Percentiles rank a stretch among this genome's conserved stretches.
phyloP scores from a whole-genome alignment of 2,888 invertebrate genomes.

The Unio pictorum region DNA sequence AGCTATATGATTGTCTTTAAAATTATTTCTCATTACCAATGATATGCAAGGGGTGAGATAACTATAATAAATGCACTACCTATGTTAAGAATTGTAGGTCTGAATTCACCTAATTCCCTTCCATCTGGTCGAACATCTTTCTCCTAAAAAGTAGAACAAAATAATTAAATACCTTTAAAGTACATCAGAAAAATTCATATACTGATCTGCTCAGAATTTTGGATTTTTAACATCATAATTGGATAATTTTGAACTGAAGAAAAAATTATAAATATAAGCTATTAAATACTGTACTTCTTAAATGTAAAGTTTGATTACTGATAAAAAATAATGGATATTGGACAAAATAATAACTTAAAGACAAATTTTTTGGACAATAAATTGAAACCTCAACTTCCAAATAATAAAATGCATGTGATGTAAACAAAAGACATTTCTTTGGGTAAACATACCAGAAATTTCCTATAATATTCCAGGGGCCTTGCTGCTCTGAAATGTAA shows the following conservation, averaged over 20 bases:
- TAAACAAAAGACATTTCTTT: neutral
- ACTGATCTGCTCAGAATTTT: too few species aligned
- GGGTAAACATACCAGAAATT: constrained; percentile 75
- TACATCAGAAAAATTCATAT: neutral
- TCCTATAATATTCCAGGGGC: constrained; percentile 83
- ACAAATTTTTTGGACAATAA: too few species aligned
- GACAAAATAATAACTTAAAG: too few species aligned
- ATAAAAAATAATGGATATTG: too few species aligned
- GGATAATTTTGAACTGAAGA: too few species aligned
- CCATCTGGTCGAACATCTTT: constrained; percentile 84
- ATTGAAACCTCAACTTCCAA: neutral
- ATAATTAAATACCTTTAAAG: neutral
- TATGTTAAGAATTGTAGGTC: constrained; percentile 79
- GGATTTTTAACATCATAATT: too few species aligned
- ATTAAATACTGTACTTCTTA: too few species aligned
- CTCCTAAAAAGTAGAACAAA: constrained; percentile 69
- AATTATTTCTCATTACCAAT: too few species aligned
- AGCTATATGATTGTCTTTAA: too few species aligned
- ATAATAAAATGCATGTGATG: neutral
- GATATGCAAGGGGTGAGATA: too few species aligned
- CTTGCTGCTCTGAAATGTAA: constrained; percentile 78
- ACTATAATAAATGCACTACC: constrained; percentile 63
- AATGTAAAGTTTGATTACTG: too few species aligned
- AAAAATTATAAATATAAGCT: too few species aligned
- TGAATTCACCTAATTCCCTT: constrained; percentile 80